phyloP scores from a whole-genome alignment of 2,797 vertebrate genomes.

The Schizopygopsis malacanthus region DNA sequence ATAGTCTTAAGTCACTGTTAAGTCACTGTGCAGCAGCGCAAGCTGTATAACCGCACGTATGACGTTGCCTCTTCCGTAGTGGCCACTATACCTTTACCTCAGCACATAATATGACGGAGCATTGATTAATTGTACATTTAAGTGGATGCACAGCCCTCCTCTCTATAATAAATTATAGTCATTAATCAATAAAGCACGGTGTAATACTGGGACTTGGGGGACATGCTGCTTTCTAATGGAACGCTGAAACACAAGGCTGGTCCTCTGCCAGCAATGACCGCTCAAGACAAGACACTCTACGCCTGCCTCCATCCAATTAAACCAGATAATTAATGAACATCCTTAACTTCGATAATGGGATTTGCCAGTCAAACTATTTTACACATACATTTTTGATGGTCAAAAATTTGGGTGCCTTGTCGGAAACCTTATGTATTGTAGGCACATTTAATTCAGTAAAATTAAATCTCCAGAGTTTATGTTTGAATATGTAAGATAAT shows the following conservation, averaged over 20 bases:
- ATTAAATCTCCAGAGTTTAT: neutral
- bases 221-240: constrained; percentile 99
- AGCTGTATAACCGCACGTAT: constrained; percentile 73
- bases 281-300: constrained; percentile 93
- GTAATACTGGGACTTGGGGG: constrained; percentile 96
- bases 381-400: constrained; percentile 85
- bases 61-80: constrained; percentile 11
- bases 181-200: constrained; percentile 99
- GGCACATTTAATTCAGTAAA: constrained; percentile 12
- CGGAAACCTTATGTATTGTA: constrained; percentile 9
- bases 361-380: constrained; percentile 81
- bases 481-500: neutral
- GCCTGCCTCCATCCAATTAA: constrained; percentile 99
- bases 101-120: constrained; percentile 95
- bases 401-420: constrained; percentile 64
- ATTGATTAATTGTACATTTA: constrained; percentile 99
- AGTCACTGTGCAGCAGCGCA: constrained; percentile 75
- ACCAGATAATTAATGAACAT: constrained; percentile 97
- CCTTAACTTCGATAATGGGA: constrained; percentile 88
- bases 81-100: constrained; percentile 82
- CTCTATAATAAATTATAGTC: constrained; percentile 99
- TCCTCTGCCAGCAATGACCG: constrained; percentile 90
- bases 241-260: constrained; percentile 85
- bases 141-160: constrained; percentile 94
- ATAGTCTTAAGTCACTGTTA: constrained; percentile 88